Percentiles rank a stretch among this genome's conserved stretches.
phyloP scores from a whole-genome alignment of 2,797 vertebrate genomes.

The Knipowitschia caucasica region DNA sequence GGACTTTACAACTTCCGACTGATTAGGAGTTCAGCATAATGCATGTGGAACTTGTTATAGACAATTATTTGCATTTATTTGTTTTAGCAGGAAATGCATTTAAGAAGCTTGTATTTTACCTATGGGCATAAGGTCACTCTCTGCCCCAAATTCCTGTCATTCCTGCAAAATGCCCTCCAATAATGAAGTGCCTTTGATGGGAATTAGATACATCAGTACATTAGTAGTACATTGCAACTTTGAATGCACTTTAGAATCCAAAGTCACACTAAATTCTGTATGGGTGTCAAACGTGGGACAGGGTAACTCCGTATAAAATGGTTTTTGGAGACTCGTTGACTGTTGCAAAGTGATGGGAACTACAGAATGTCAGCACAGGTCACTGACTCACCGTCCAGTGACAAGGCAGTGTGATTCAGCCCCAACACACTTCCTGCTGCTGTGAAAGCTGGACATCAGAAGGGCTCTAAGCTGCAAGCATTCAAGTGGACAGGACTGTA shows the following conservation, averaged over 20 bases:
- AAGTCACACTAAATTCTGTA: constrained; percentile 4
- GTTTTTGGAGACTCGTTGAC: not conserved
- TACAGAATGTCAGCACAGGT: constrained; percentile 11
- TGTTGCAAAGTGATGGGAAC: constrained; percentile 6
- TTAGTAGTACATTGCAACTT: not conserved
- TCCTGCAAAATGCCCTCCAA: constrained; percentile 7
- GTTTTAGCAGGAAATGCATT: not conserved
- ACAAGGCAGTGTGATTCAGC: constrained; percentile 55
- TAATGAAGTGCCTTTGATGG: constrained; percentile 1
- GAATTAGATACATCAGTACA: too few species aligned
- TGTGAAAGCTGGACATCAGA: constrained; percentile 17
- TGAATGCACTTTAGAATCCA: not conserved
- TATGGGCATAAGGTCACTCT: constrained; percentile 1
- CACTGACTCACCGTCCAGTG: constrained; percentile 42
- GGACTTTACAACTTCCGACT: too few species aligned
- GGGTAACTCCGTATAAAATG: not conserved
- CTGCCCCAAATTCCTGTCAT: constrained; percentile 7
- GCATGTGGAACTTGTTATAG: not conserved
- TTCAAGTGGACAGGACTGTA: not conserved
- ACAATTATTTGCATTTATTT: not conserved
- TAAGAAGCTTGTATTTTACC: not conserved
- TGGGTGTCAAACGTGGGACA: not conserved
- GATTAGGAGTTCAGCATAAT: too few species aligned
- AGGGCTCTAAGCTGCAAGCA: not conserved
- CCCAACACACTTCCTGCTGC: constrained; percentile 57